Percentiles rank a stretch among this genome's conserved stretches.
These are phyloP conservation scores for Magallana nippona DNA, from an alignment of 2,888 invertebrate species.

Conservation along the genomic window DNA sequence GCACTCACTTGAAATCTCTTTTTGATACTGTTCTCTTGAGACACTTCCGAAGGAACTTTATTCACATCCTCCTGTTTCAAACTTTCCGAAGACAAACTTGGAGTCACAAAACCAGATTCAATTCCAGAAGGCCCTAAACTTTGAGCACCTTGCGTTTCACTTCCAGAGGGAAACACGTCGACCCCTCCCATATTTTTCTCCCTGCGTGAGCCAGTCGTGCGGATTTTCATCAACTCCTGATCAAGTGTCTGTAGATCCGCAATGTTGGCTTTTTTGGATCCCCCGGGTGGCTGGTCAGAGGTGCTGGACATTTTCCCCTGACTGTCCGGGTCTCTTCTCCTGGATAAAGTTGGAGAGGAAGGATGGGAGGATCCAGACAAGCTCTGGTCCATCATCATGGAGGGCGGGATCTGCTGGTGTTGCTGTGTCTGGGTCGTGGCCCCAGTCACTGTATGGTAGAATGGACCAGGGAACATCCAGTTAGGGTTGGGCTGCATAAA, in stretches of 20 bases:
- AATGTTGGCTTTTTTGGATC: conserved; percentile 54
- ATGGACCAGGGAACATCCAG: conserved; percentile 60
- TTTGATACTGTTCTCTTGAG: conserved; percentile 42
- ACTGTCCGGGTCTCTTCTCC: conserved; percentile 52
- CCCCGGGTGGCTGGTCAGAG: background rate
- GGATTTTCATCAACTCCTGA: conserved; percentile 75
- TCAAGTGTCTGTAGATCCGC: conserved; percentile 70
- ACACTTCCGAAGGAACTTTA: conserved; percentile 42
- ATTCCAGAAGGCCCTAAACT: conserved; percentile 20
- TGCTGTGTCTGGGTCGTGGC: conserved; percentile 46
- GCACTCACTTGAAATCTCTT: conserved; percentile 70
- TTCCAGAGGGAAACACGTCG: background rate
- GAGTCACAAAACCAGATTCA: background rate
- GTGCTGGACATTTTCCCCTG: background rate
- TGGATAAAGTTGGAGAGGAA: conserved; percentile 66
- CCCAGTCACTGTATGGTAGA: conserved; percentile 50
- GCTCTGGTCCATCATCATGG: background rate
- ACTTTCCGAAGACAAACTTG: conserved; percentile 37
- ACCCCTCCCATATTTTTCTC: conserved; percentile 34
- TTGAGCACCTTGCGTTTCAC: background rate
- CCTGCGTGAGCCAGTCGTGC: conserved; percentile 54
- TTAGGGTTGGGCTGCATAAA: conserved; percentile 55
- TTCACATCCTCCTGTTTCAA: conserved; percentile 36
- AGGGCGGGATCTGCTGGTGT: conserved; percentile 41
- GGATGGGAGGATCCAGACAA: conserved; percentile 61